Conservation (phyloP, 2,888 invertebrate species). For the Mechanitis mazaeus region DNA sequence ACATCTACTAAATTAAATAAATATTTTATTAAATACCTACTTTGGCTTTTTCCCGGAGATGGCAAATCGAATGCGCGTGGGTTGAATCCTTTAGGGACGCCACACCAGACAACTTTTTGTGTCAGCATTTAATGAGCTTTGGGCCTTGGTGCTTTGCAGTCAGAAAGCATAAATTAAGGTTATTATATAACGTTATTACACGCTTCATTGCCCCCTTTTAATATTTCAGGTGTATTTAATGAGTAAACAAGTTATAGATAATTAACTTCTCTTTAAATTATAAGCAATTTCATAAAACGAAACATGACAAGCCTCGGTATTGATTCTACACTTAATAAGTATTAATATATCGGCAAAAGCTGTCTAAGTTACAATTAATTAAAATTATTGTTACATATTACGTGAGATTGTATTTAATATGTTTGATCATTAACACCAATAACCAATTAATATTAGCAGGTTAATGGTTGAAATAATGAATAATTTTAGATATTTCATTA, state of each 20-base stretch:
- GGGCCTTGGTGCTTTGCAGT: constrained; percentile 53
- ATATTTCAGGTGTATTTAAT: not conserved
- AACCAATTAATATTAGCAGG: too few relatives aligned
- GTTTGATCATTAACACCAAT: too few relatives aligned
- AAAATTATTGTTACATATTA: too few relatives aligned
- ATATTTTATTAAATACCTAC: constrained; percentile 29
- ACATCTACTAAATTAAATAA: not conserved
- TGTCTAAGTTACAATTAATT: too few relatives aligned
- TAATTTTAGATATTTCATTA: too few relatives aligned
- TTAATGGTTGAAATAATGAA: too few relatives aligned
- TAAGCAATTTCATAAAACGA: too few relatives aligned
- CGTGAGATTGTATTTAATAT: too few relatives aligned
- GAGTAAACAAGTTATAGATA: not conserved
- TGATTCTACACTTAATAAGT: too few relatives aligned
- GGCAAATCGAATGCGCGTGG: constrained; percentile 45
- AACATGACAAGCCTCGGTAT: too few relatives aligned
- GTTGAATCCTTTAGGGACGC: constrained; percentile 42
- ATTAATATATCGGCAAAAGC: too few relatives aligned
- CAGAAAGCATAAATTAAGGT: constrained; percentile 44
- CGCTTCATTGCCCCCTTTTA: constrained; percentile 7
- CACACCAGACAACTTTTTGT: constrained; percentile 55
- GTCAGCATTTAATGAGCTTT: constrained; percentile 66
- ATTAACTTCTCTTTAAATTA: too few relatives aligned
- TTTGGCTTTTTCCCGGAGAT: constrained; percentile 32
- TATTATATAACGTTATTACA: constrained; percentile 33